phyloP scores from a whole-genome alignment of 2,113 vertebrate species.

The Vidua chalybeata region DNA sequence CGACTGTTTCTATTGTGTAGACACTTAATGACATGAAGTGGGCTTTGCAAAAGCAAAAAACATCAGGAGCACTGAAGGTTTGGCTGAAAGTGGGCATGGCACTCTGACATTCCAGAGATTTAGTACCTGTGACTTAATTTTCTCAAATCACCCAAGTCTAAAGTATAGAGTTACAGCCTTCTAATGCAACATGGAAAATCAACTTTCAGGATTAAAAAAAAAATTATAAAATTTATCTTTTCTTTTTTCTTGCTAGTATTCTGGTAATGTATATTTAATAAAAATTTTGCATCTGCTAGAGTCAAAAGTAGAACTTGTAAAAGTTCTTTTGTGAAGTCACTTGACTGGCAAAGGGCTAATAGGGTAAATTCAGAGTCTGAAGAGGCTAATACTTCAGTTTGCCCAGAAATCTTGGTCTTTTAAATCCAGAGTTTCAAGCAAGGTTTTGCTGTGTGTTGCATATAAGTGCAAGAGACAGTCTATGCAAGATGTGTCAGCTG shows the following conservation, averaged over 20 bases:
- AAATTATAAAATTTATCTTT: neutral
- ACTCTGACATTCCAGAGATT: neutral
- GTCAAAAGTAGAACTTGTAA: neutral
- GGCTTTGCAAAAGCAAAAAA: neutral
- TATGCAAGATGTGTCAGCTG: conserved; percentile 43
- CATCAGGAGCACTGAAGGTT: neutral
- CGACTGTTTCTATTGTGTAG: neutral
- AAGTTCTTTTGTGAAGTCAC: neutral
- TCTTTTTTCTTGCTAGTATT: neutral
- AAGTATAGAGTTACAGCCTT: neutral
- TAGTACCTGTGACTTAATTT: neutral
- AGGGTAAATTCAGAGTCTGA: neutral
- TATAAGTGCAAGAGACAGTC: neutral
- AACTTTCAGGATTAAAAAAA: neutral
- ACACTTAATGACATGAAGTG: neutral
- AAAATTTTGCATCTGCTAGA: neutral
- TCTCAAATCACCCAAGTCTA: neutral
- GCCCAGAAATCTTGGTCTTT: neutral
- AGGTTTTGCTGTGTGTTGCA: neutral
- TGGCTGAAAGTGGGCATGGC: neutral
- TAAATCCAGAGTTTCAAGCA: neutral
- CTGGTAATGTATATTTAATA: neutral
- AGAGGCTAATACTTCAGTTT: neutral
- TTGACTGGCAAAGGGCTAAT: neutral
- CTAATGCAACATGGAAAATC: neutral